Conservation (phyloP, 1,140 invertebrate species). For the Spodoptera litura region DNA sequence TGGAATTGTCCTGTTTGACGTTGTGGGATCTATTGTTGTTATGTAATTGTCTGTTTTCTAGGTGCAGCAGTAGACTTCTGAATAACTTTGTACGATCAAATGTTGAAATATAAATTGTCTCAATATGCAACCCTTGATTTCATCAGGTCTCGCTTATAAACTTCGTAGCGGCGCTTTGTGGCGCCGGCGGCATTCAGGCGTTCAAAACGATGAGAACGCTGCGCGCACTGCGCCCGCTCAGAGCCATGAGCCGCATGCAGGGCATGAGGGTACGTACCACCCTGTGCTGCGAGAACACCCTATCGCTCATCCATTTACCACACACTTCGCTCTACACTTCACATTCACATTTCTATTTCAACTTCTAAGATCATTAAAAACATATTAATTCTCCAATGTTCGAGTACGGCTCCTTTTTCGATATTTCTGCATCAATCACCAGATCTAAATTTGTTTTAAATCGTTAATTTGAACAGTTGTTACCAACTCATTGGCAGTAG, state of each 20-base stretch:
- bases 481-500: slow-evolving; percentile 72
- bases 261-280: slow-evolving; percentile 97
- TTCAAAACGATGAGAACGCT: slow-evolving; percentile 99
- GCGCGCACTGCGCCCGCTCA: slow-evolving; percentile 96
- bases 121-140: slow-evolving; percentile 76
- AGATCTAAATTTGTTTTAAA: slow-evolving; percentile 61
- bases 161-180: slow-evolving; percentile 97
- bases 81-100: slow-evolving; percentile 29
- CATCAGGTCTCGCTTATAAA: slow-evolving; percentile 97
- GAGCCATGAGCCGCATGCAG: slow-evolving; percentile 98
- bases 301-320: slow-evolving; percentile 67
- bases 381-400: slow-evolving; percentile 48
- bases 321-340: slow-evolving; percentile 62
- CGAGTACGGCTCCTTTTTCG: slow-evolving; percentile 46
- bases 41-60: slow-evolving; percentile 29
- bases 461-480: slow-evolving; percentile 65
- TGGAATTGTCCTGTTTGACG: background rate
- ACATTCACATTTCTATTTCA: slow-evolving; percentile 59
- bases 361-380: slow-evolving; percentile 54
- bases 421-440: slow-evolving; percentile 65
- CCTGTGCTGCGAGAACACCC: slow-evolving; percentile 62
- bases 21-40: slow-evolving; percentile 1
- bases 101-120: slow-evolving; percentile 49
- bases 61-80: slow-evolving; percentile 29
- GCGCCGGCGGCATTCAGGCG: slow-evolving; percentile 97